Evolutionary conservation across 1,140 invertebrate species (phyloP), one percentile per base, ranked within the genome.

Genomic region (Leguminivora glycinivorella): DNA sequence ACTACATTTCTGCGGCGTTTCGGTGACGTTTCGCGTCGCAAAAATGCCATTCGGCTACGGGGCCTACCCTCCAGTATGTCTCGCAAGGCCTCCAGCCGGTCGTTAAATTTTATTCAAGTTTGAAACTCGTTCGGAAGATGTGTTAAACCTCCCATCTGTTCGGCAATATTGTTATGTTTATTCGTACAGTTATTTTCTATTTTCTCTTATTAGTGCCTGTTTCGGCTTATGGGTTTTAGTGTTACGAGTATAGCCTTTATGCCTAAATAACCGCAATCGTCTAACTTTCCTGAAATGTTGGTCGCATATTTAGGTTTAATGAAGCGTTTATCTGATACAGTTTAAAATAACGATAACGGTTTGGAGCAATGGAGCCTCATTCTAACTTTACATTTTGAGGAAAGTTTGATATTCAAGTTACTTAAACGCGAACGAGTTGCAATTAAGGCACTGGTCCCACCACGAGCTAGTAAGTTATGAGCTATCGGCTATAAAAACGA

Each of bases 51-150:
- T n/a, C n/a, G n/a, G n/a, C n/a, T n/a, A n/a, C n/a, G n/a, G n/a
- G n/a, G n/a, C n/a, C n/a, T n/a, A n/a, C 4, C 1, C 25, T 4
- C 0, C 67, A 24, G 43, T 77, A 69, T 70, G 40, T 72, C 68
- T 14, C 26, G 2, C 31, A 68, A 52, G 47, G n/a, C 34, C 26
- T 22, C 56, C 43, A 67, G 73, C 70, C n/a, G 52, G 56, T 72
- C 72, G 72, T 79, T 72, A 79, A 75, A 79, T 77, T 79, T 77
- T 79, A 79, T 79, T 79, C 40, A 74, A 77, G 66, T 79, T 79
- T 72, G 70, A 71, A 79, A 79, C 75, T 79, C 74, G 73, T 74
- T 77, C 75, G 70, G 25, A 47, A 75, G 75, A 77, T 70, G 77
- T 77, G 77, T 75, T 75, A 71, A 75, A 68, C 70, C 77, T 56